Conservation (phyloP, 2,113 vertebrate species). For the Thinocorus orbignyianus region DNA sequence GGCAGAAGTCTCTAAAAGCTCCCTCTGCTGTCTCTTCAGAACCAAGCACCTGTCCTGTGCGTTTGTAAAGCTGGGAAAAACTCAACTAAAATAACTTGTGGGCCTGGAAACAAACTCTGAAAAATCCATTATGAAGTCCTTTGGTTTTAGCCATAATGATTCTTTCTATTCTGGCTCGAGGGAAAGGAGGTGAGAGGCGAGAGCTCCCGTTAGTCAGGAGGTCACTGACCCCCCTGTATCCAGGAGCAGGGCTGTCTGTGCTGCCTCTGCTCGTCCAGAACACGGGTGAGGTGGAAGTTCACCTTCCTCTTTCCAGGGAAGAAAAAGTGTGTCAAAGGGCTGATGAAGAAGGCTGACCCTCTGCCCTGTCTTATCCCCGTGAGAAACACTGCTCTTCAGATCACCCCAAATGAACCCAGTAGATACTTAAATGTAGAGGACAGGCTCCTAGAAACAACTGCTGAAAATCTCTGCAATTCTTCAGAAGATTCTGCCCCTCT, state of each 20-base stretch:
- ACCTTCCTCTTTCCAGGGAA: neutral
- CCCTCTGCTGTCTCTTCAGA: conserved; percentile 35
- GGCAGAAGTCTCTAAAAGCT: conserved; percentile 7
- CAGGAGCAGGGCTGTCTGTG: neutral
- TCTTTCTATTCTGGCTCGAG: neutral
- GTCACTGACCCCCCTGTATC: neutral
- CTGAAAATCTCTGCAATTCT: neutral
- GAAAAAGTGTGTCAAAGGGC: neutral
- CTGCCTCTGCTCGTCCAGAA: neutral
- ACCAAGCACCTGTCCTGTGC: neutral
- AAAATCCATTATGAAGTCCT: neutral
- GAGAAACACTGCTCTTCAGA: neutral
- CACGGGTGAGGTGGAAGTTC: neutral
- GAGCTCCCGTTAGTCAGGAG: neutral
- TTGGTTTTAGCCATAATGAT: neutral
- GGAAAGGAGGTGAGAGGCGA: neutral
- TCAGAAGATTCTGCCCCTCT: neutral
- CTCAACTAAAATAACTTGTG: neutral
- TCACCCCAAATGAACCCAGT: neutral
- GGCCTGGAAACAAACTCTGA: neutral
- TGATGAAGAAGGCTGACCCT: neutral
- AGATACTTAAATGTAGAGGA: neutral
- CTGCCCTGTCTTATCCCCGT: neutral
- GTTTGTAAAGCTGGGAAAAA: neutral
- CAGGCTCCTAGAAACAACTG: neutral